Evolutionary conservation across 2,797 vertebrate species (phyloP).

Genomic region (Luscinia luscinia): DNA sequence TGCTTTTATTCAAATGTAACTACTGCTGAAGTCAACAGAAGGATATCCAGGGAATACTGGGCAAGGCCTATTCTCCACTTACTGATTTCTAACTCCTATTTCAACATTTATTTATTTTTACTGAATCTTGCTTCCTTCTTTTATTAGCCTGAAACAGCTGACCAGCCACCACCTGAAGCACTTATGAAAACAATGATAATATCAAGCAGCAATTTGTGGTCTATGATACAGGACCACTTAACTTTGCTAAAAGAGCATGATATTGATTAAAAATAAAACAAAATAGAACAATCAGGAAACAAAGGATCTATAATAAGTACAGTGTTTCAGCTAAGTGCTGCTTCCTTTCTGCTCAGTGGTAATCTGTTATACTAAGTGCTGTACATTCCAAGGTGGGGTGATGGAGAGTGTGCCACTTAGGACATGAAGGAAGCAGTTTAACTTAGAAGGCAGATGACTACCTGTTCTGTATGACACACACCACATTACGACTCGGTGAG

Average conservation of each 20-base stretch:
- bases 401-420: background rate
- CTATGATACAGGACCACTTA: constrained; percentile 8
- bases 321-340: constrained; percentile 8
- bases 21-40: background rate
- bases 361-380: background rate
- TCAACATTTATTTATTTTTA: constrained; percentile 18
- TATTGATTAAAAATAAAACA: constrained; percentile 41
- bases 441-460: background rate
- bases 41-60: background rate
- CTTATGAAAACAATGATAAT: background rate
- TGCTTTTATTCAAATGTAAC: background rate
- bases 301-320: background rate
- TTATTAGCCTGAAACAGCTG: constrained; percentile 10
- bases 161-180: constrained; percentile 6
- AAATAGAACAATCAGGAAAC: constrained; percentile 1
- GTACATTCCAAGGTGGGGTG: background rate
- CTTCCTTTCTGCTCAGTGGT: constrained; percentile 7
- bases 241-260: background rate
- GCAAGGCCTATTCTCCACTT: background rate
- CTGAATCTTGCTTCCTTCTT: constrained; percentile 16
- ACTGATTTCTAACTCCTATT: background rate
- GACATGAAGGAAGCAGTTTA: background rate
- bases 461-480: background rate
- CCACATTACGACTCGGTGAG: background rate
- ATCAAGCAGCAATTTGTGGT: constrained; percentile 7